These are phyloP conservation scores for Caenorhabditis sp. DNA, from an alignment of 2,888 invertebrate species.

Conservation along the genomic window DNA sequence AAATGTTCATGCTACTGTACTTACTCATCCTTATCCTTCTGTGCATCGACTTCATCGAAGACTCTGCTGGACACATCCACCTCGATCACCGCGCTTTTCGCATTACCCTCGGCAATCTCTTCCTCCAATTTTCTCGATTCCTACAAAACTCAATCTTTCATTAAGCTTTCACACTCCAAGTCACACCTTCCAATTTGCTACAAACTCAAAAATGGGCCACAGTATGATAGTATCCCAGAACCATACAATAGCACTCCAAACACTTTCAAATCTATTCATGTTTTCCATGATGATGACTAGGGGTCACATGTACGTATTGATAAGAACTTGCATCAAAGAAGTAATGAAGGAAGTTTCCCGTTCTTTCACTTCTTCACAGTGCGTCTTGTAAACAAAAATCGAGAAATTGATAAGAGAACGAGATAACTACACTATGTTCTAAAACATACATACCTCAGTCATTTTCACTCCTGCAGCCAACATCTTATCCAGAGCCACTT, in stretches of 20 bases:
- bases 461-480: neutral
- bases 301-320: neutral
- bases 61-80: neutral
- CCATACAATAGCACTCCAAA: neutral
- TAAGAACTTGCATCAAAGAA: neutral
- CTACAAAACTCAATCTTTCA: neutral
- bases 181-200: neutral
- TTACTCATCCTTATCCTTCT: constrained; percentile 18
- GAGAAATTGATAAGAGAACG: neutral
- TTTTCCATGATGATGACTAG: neutral
- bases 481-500: neutral
- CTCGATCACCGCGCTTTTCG: neutral
- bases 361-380: too few relatives aligned
- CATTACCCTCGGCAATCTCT: neutral
- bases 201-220: too few relatives aligned
- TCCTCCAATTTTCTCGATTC: neutral
- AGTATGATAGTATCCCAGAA: neutral
- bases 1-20: too few relatives aligned
- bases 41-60: constrained; percentile 11
- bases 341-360: neutral
- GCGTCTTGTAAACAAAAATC: constrained; percentile 2
- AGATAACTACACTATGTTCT: neutral
- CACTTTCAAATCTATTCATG: neutral
- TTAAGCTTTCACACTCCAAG: neutral
- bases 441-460: neutral